Percentiles rank a stretch among this genome's conserved stretches.
Conservation (phyloP, 2,888 invertebrate species). For the Lucinisca nassula region DNA sequence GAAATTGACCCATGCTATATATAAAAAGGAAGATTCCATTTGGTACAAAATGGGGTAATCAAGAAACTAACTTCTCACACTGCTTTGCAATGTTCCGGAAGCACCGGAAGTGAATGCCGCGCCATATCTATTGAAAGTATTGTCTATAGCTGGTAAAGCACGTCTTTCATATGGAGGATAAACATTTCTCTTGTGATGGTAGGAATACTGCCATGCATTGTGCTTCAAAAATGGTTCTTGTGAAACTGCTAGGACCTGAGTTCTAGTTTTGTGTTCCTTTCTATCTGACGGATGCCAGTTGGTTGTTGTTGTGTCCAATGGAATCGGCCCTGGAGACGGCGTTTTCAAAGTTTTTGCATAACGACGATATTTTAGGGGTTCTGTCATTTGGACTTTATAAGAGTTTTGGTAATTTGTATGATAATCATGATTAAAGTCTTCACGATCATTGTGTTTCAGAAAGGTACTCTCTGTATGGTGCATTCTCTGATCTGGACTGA, state of each 20-base stretch:
- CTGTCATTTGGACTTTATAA: conserved; percentile 66
- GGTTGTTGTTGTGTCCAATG: conserved; percentile 77
- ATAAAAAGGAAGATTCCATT: no score
- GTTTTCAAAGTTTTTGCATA: conserved; percentile 76
- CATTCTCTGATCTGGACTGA: conserved; percentile 71
- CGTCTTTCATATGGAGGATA: conserved; percentile 81
- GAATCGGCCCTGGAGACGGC: conserved; percentile 66
- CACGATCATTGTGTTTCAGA: conserved; percentile 77
- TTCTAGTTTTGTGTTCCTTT: conserved; percentile 73
- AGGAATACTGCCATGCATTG: conserved; percentile 85
- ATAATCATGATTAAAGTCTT: conserved; percentile 70
- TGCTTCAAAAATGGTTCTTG: conserved; percentile 83
- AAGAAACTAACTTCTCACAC: neutral
- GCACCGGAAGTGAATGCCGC: conserved; percentile 66
- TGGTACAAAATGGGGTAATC: no score
- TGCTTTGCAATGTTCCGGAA: neutral
- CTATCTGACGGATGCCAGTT: conserved; percentile 72
- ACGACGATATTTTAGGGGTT: conserved; percentile 75
- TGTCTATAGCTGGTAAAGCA: conserved; percentile 69
- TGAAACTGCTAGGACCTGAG: conserved; percentile 82
- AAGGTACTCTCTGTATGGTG: conserved; percentile 81
- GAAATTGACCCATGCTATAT: no score
- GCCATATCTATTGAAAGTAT: conserved; percentile 76
- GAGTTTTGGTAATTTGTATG: conserved; percentile 77
- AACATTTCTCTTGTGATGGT: conserved; percentile 79